Evolutionary conservation across 30 jellyfish, hydroid and myxozoan species (phyloP), one percentile per base, ranked within the genome.

Genomic region (Clytia hemisphaerica): DNA sequence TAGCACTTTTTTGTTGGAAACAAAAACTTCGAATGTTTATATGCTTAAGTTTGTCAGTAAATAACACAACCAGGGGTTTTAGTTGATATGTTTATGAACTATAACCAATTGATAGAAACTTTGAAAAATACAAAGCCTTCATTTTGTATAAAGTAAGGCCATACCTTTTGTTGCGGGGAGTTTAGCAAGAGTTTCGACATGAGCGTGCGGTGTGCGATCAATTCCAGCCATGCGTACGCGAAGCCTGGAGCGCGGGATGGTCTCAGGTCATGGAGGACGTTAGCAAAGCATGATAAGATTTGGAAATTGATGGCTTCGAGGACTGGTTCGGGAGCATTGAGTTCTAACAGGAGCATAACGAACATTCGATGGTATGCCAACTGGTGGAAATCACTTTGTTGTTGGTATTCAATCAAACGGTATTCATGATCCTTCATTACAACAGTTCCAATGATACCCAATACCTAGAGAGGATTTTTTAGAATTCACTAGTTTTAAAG

Each of bases 241-340:
- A 88, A 88, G 9, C 97, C 97, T 21, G 97, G 79, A 9, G 94
- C 97, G 6, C 94, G 77, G 24, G 92, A 80, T 40, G 97, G 97
- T 47, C 92, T 38, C 80, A 88, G 45, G 46, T 80, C 93, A 47
- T 79, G 97, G 2, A 88, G 81, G 21, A 80, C 94, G 28, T 80
- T 88, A 1, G 89, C 93, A 75, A 88, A 79, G 46, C 97, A 88
- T 0, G 97, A 73, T 5, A 88, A 72, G 33, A 88, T 73, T 33
- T 76, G 94, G 72, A 79, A 88, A 46, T 88, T 88, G 75, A 88
- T 88, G 10, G 97, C 94, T 63, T 88, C 97, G 7, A 88, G 70
- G 3, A 88, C 93, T 2, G 97, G 92, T 72, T 88, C 97, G 4
- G 97, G 97, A 10, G 97, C 97, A 61, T 88, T 88, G 34, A 88